Evolutionary conservation across 2,113 vertebrate genomes (phyloP), one percentile per base, ranked within the genome.

Genomic region (Mastomys coucha): DNA sequence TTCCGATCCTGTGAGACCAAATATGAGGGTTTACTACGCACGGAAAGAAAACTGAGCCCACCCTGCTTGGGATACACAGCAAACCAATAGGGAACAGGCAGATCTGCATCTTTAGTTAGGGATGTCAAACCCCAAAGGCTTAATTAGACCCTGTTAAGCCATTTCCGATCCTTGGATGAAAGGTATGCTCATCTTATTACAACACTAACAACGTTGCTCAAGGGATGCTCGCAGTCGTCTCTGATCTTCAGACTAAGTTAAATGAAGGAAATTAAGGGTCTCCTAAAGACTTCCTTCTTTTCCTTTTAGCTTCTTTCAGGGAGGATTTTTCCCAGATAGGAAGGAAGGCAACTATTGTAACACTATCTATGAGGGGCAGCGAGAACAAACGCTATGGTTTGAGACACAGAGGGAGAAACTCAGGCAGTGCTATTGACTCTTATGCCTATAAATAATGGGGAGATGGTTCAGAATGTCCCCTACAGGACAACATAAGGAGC

Each of bases 71-170:
- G n/a, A 58, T 45, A 36, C 0, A 69, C 60, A 84, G 67, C 1
- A 13, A 95, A 51, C 60, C 78, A n/a, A 72, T 3, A 7, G 51
- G 26, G 76, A 72, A 60, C 70, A 19, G 14, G 36, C 31, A 90
- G 80, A 91, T 58, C 11, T 20, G 28, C 17, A 36, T 94, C 76
- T 81, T 82, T 70, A 93, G 89, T 63, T 22, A 4, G 33, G 87
- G 73, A 84, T 93, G 56, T 73, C 92, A 92, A 77, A 42, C 33
- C 91, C 70, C 84, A 0, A 58, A 96, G 96, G 96, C 81, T 93
- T 96, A 93, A 94, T 96, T 95, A 97, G 91, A 96, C 94, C 85
- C 82, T 88, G 92, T 96, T 97, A 98, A 96, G 89, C 94, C 89
- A 89, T 94, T 97, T 97, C 91, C 49, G 14, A 96, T 92, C 36